Conservation (phyloP, 2,113 vertebrate genomes). For the Polypterus senegalus region DNA sequence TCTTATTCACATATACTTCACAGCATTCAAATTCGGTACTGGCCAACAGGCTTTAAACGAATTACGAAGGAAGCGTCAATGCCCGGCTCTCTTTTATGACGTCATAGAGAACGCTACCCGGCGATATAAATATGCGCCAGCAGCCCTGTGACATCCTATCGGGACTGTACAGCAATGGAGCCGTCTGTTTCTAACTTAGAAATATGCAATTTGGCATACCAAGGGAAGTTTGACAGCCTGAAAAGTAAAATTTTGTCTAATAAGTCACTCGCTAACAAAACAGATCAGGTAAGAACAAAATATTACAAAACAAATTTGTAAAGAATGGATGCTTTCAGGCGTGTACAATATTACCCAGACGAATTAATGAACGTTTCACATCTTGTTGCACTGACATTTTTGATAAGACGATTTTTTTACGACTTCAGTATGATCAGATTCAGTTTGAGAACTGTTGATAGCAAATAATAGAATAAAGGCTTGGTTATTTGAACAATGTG, state of each 20-base stretch:
- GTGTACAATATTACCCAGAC: neutral
- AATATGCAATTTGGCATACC: slow-evolving; percentile 76
- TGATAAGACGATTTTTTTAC: slow-evolving; percentile 12
- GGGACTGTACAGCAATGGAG: slow-evolving; percentile 46
- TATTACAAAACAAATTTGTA: neutral
- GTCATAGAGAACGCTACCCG: too few species aligned
- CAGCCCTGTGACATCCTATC: too few species aligned
- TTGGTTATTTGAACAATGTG: too few species aligned
- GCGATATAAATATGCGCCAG: too few species aligned
- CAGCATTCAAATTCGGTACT: too few species aligned
- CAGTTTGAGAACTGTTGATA: too few species aligned
- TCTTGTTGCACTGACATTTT: neutral
- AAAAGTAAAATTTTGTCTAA: slow-evolving; percentile 57
- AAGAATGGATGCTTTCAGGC: neutral
- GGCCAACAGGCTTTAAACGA: too few species aligned
- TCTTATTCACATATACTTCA: too few species aligned
- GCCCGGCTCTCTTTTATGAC: too few species aligned
- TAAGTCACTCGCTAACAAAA: slow-evolving; percentile 57
- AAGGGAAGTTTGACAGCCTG: slow-evolving; percentile 67
- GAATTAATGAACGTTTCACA: neutral
- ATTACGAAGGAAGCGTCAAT: too few species aligned
- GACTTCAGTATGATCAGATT: neutral
- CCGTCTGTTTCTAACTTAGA: slow-evolving; percentile 65
- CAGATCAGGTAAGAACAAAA: slow-evolving; percentile 68
- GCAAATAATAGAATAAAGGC: too few species aligned